Evolutionary conservation across 2,113 vertebrate species (phyloP).

Genomic region (Lepus timidus): DNA sequence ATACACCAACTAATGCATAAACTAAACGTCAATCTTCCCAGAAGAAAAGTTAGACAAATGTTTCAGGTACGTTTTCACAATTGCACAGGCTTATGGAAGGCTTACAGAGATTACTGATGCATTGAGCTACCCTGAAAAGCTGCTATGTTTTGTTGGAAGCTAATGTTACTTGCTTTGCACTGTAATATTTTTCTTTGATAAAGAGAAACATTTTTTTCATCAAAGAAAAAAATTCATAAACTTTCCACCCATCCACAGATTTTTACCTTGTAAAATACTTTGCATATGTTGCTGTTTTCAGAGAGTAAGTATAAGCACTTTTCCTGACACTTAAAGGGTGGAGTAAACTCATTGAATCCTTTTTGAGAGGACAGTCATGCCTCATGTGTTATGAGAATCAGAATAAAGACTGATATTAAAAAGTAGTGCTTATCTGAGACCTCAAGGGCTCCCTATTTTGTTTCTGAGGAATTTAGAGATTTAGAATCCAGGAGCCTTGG

Average conservation of each 20-base stretch:
- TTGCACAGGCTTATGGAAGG: not conserved
- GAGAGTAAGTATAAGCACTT: slow-evolving; percentile 29
- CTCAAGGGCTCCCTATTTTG: not conserved
- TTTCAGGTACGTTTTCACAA: slow-evolving; percentile 92
- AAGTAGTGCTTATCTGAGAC: not conserved
- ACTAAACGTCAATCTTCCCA: slow-evolving; percentile 97
- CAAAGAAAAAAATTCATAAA: slow-evolving; percentile 5
- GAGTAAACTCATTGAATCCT: not conserved
- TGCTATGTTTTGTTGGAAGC: not conserved
- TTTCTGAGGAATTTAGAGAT: not conserved
- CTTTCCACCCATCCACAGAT: not conserved
- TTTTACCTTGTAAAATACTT: not conserved
- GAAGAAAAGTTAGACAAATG: slow-evolving; percentile 98
- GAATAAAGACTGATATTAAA: not conserved
- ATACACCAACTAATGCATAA: slow-evolving; percentile 98
- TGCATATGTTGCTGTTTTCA: not conserved
- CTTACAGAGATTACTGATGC: not conserved
- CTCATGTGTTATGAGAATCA: not conserved
- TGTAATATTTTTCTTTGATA: slow-evolving; percentile 36
- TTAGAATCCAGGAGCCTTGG: not conserved
- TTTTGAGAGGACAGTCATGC: not conserved
- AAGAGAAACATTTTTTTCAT: not conserved
- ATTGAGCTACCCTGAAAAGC: not conserved
- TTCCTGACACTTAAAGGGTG: not conserved
- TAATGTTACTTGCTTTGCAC: not conserved